Percentiles rank a stretch among this genome's conserved stretches.
Evolutionary conservation across 2,797 vertebrate genomes (phyloP).

Genomic region (Sebastes dallii): DNA sequence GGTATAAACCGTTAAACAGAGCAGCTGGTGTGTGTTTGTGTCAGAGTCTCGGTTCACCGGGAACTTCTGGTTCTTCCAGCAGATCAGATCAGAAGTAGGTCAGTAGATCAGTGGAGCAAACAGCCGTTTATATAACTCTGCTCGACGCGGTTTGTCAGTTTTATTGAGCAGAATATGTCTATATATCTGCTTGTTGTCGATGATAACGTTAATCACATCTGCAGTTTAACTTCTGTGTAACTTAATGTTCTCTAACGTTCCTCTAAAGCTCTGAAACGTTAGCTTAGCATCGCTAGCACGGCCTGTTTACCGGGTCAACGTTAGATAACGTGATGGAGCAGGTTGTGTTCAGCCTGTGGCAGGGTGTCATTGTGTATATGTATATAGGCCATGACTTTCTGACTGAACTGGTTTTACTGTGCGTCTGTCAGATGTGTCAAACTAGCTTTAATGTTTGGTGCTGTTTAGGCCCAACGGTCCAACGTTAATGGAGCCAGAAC

Average conservation of each 20-base stretch:
- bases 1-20: accelerated
- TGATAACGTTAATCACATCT: accelerated
- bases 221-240: neutral
- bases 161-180: neutral
- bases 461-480: neutral
- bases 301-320: slow-evolving; percentile 37
- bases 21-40: neutral
- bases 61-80: slow-evolving; percentile 7
- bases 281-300: slow-evolving; percentile 65
- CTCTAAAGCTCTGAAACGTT: slow-evolving; percentile 4
- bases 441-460: too few species aligned
- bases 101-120: slow-evolving; percentile 88
- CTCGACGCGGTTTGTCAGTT: neutral
- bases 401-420: neutral
- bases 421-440: neutral
- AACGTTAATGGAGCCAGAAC: neutral
- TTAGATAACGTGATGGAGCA: neutral
- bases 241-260: neutral
- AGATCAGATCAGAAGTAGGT: slow-evolving; percentile 72
- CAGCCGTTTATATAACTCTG: slow-evolving; percentile 52
- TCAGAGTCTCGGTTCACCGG: slow-evolving; percentile 16
- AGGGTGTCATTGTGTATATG: accelerated
- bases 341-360: neutral
- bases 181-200: accelerated
- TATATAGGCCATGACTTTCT: accelerated